These are phyloP conservation scores for Glyptemys insculpta DNA, from an alignment of 2,797 vertebrate species.

Conservation along the genomic window DNA sequence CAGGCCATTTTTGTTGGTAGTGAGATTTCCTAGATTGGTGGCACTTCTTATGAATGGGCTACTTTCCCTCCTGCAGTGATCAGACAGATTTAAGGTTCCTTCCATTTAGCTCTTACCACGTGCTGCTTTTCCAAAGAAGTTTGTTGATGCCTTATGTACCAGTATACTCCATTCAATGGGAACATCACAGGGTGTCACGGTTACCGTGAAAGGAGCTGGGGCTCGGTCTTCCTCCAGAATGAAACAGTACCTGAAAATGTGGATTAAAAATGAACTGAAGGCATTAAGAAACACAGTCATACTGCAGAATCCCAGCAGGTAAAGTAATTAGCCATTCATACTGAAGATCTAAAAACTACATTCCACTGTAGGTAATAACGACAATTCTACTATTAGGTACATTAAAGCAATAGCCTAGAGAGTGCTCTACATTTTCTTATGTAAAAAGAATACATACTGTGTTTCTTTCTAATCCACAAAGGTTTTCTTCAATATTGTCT, in stretches of 20 bases:
- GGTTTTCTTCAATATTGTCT: neutral
- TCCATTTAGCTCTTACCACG: constrained; percentile 43
- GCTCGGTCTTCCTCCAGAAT: constrained; percentile 83
- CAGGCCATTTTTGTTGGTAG: neutral
- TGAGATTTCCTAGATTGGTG: neutral
- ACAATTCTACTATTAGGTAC: neutral
- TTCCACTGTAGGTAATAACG: neutral
- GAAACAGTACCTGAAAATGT: constrained; percentile 86
- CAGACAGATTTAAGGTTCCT: neutral
- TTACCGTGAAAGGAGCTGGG: constrained; percentile 82
- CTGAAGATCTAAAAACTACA: too few relatives aligned
- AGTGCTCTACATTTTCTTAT: neutral
- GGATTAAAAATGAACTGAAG: neutral
- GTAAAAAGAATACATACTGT: accelerated
- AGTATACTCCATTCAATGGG: constrained; percentile 89
- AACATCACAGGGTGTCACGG: constrained; percentile 89
- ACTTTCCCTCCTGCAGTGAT: accelerated
- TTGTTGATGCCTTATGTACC: constrained; percentile 80
- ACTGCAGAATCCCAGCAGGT: neutral
- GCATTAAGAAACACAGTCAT: neutral
- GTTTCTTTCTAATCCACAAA: neutral
- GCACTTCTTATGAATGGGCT: neutral
- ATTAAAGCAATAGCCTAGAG: neutral
- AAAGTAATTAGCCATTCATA: neutral
- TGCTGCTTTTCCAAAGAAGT: constrained; percentile 44